Percentiles rank a stretch among this genome's conserved stretches.
These are phyloP conservation scores for Spermophilus dauricus DNA, from an alignment of 2,113 vertebrate genomes.

Conservation along the genomic window DNA sequence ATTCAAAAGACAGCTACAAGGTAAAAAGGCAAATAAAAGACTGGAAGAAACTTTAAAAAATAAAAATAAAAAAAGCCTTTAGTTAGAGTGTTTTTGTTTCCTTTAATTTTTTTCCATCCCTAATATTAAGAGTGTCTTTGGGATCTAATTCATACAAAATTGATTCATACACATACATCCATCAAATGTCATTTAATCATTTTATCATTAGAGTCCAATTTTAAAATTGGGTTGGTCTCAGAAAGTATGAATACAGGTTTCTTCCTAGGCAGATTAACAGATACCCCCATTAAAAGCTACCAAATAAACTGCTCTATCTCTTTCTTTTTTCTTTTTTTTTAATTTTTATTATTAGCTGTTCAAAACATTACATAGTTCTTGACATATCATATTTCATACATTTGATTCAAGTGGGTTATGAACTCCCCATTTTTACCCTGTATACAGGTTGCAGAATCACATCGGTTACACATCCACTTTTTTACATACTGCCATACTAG, in stretches of 20 bases:
- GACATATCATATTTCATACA: too few relatives aligned
- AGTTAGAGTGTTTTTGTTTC: background rate
- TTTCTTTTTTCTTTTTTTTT: background rate
- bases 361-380: too few relatives aligned
- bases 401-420: too few relatives aligned
- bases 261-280: background rate
- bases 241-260: background rate
- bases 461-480: too few relatives aligned
- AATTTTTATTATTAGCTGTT: too few relatives aligned
- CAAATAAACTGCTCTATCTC: background rate
- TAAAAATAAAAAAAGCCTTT: background rate
- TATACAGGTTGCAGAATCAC: too few relatives aligned
- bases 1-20: constrained; percentile 15
- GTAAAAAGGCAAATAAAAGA: background rate
- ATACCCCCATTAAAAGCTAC: background rate
- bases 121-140: background rate
- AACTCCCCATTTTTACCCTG: too few relatives aligned
- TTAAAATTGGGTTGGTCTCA: background rate
- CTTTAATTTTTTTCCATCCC: background rate
- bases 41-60: background rate
- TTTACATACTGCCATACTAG: too few relatives aligned
- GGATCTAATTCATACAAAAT: background rate
- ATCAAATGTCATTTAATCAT: background rate
- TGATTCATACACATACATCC: background rate
- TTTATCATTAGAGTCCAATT: background rate